Evolutionary conservation across 2,797 vertebrate genomes (phyloP), one percentile per base, ranked within the genome.

Genomic region (Chiloscyllium punctatum): DNA sequence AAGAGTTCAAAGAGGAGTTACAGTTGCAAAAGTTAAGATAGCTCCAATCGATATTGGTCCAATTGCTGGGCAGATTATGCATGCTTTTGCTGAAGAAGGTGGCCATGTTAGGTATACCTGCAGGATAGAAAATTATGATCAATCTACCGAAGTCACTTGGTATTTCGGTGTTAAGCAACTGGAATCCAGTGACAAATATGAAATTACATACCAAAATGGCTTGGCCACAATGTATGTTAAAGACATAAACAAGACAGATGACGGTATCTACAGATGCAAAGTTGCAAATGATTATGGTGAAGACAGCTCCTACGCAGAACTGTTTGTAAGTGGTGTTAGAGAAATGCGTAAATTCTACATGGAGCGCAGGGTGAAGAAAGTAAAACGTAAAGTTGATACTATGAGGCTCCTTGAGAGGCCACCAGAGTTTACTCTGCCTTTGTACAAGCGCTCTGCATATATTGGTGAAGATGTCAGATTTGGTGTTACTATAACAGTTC

Each of bases 181-280:
- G 90, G 99, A 99, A 97, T 98, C 97, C 96, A 98, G 97, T 96
- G 98, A 98, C 96, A 99, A 98, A 97, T 99, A 99, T 92, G 98
- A 99, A 98, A 99, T 99, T 69, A 98, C 98, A 96, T 99, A 99
- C 5, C 98, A 99, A 92, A 99, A 99, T 86, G 99, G 98, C 42
- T 97, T 99, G 96, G 99, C 99, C 96, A 98, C 98, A 48, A 98
- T 99, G 96, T 98, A 98, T 15, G 96, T 99, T 96, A 98, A 98
- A 97, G 98, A 98, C 72, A 97, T 99, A 96, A 98, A 97, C 95
- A 99, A 98, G 97, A 97, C 98, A 0, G 99, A 99, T 96, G 99
- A 99, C 82, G 99, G 99, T 95, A 99, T 98, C 42, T 99, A 99
- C 97, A 98, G 99, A 97, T 99, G 99, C 97, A 99, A 99, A 97